Conservation (phyloP, 2,888 invertebrate species). For the Bhutanitis thaidina region DNA sequence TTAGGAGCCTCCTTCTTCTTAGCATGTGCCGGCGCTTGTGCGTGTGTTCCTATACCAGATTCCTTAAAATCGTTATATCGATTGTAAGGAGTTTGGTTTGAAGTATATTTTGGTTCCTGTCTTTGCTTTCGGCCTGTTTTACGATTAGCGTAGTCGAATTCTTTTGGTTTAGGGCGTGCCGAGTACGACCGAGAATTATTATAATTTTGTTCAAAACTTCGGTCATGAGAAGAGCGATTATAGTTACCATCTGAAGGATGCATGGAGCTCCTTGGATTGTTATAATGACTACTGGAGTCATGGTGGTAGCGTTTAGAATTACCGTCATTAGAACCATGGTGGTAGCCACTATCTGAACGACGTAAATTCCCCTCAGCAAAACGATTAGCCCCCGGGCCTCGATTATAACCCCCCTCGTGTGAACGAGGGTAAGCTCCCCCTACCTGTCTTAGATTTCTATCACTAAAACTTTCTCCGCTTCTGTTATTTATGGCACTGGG, state of each 20-base stretch:
- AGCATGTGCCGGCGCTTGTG: neutral
- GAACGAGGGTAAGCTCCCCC: neutral
- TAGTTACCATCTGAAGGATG: neutral
- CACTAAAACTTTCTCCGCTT: neutral
- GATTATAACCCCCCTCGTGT: neutral
- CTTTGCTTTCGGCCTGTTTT: neutral
- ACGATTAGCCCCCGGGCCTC: neutral
- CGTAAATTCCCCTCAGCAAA: neutral
- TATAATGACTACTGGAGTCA: neutral
- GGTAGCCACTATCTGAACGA: no score
- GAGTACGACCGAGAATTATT: neutral
- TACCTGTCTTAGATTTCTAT: neutral
- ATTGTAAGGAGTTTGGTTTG: neutral
- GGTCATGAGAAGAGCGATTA: neutral
- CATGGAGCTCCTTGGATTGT: neutral
- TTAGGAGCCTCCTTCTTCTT: no score
- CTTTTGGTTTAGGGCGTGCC: neutral
- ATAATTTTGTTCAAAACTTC: neutral
- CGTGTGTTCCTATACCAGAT: neutral
- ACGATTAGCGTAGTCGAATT: neutral
- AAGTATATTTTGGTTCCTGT: neutral
- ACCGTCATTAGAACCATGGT: neutral
- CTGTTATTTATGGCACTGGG: neutral
- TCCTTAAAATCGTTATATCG: neutral
- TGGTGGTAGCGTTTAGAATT: neutral